Conservation (phyloP, 2,113 vertebrate genomes). For the Nothoprocta perdicaria region DNA sequence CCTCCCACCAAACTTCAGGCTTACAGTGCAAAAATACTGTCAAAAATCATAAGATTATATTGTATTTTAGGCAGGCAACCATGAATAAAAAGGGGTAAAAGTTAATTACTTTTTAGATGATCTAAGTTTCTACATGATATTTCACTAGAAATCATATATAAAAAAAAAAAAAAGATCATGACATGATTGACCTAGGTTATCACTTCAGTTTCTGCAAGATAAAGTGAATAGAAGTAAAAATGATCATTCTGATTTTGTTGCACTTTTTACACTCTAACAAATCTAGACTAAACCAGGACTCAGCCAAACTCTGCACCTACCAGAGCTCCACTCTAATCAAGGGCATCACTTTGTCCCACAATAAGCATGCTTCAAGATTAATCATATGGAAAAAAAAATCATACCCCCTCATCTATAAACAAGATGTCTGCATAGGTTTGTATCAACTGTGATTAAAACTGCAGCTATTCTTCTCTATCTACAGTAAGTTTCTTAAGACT, state of each 20-base stretch:
- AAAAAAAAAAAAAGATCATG: neutral
- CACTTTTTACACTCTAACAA: neutral
- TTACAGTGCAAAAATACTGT: neutral
- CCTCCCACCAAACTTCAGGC: too few relatives aligned
- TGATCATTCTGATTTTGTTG: neutral
- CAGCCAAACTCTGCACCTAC: neutral
- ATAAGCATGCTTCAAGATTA: neutral
- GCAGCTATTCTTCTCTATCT: neutral
- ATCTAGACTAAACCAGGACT: neutral
- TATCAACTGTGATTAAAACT: neutral
- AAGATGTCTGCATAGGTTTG: neutral
- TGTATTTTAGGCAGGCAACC: neutral
- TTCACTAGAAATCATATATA: neutral
- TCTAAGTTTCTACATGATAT: neutral
- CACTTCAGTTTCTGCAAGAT: neutral
- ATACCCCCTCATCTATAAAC: neutral
- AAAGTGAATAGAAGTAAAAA: neutral
- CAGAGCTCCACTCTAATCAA: neutral
- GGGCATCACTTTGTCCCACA: neutral
- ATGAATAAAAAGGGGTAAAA: neutral
- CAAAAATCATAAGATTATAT: neutral
- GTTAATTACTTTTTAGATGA: neutral
- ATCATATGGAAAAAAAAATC: accelerated
- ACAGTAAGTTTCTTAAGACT: neutral
- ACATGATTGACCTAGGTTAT: neutral